Percentiles rank a stretch among this genome's conserved stretches.
Evolutionary conservation across 2,797 vertebrate genomes (phyloP).

Genomic region (Emydoidea blandingii): DNA sequence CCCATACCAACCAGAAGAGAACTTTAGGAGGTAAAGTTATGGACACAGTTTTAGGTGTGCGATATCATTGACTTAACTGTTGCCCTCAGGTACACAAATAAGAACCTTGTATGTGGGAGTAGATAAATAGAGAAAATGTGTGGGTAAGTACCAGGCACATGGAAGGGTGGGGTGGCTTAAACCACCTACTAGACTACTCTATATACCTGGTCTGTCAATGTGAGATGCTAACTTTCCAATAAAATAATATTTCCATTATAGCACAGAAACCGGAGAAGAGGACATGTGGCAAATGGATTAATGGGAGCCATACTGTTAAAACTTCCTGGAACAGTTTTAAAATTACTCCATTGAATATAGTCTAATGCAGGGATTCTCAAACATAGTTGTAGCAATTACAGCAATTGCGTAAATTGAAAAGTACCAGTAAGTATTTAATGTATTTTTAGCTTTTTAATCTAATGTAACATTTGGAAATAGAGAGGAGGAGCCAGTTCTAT

Average conservation of each 20-base stretch:
- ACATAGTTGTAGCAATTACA: fast-evolving
- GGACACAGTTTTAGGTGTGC: not conserved
- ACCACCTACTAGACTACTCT: not conserved
- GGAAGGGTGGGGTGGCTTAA: not conserved
- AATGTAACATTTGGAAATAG: not conserved
- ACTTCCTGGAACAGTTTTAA: not conserved
- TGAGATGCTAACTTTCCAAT: not conserved
- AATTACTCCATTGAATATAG: not conserved
- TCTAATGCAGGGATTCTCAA: not conserved
- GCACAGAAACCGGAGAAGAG: not conserved
- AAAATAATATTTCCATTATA: not conserved
- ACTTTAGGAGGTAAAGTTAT: not conserved
- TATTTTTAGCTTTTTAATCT: not conserved
- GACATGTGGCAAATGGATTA: not conserved
- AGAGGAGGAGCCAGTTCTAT: not conserved
- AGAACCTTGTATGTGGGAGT: not conserved
- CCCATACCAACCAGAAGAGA: not conserved
- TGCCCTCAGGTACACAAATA: fast-evolving
- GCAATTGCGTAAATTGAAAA: not conserved
- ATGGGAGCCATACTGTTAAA: not conserved
- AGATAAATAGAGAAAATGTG: not conserved
- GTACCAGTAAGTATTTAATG: not conserved
- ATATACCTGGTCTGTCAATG: not conserved
- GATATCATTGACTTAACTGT: not conserved
- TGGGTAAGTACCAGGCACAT: not conserved